Conservation (phyloP, 2,113 vertebrate genomes). For the Donacobius atricapilla region DNA sequence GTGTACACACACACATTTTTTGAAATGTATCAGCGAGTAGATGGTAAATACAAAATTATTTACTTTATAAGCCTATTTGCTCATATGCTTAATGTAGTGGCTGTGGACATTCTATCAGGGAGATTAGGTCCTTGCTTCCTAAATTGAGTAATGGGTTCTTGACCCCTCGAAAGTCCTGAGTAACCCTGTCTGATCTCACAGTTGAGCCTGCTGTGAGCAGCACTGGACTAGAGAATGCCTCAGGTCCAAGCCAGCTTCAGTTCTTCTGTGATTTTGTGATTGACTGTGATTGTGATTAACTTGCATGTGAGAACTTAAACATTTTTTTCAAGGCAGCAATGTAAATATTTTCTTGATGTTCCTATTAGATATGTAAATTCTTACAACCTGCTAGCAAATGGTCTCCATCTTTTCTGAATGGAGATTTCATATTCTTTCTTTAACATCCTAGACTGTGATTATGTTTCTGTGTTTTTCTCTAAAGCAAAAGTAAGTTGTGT, state of each 20-base stretch:
- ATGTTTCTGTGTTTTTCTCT: not conserved
- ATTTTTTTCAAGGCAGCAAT: not conserved
- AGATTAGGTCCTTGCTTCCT: not conserved
- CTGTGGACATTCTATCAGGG: not conserved
- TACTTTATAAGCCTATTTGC: not conserved
- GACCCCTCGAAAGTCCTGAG: not conserved
- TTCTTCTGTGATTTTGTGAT: not conserved
- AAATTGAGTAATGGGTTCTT: not conserved
- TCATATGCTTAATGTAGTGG: not conserved
- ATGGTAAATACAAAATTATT: not conserved
- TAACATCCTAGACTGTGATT: not conserved
- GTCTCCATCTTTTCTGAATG: not conserved
- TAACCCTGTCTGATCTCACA: not conserved
- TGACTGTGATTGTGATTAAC: not conserved
- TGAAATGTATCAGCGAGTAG: rapidly evolving
- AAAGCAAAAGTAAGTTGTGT: not conserved
- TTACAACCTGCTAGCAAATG: not conserved
- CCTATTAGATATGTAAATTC: not conserved
- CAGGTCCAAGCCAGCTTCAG: not conserved
- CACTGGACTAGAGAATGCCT: not conserved
- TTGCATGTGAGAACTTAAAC: not conserved
- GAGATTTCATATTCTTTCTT: not conserved
- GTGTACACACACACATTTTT: not conserved
- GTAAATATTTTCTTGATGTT: not conserved
- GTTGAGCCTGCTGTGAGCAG: not conserved